Percentiles rank a stretch among this genome's conserved stretches.
phyloP scores from a whole-genome alignment of 1,140 invertebrate species.

The Drosophila nigromelanica region DNA sequence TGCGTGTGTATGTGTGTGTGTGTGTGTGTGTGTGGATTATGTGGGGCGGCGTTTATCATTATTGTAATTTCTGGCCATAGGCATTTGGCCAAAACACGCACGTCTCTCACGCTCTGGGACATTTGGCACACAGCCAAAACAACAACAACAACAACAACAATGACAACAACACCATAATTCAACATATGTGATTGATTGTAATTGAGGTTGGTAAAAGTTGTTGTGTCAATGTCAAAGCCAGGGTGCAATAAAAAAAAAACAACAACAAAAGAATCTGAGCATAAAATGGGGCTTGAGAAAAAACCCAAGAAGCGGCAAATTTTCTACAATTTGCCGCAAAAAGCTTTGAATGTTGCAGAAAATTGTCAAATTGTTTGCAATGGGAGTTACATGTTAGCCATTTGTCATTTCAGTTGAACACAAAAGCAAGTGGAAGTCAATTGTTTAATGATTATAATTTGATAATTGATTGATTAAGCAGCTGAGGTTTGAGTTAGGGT shows the following conservation, averaged over 20 bases:
- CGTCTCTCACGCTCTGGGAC: slow-evolving; percentile 27
- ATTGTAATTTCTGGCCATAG: slow-evolving; percentile 68
- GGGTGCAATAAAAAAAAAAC: slow-evolving; percentile 30
- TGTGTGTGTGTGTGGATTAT: background rate
- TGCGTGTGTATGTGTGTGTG: slow-evolving; percentile 5
- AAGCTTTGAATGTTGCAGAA: slow-evolving; percentile 31
- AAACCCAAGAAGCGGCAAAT: slow-evolving; percentile 42
- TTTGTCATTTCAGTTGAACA: slow-evolving; percentile 27
- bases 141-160: slow-evolving; percentile 27
- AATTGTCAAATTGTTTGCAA: slow-evolving; percentile 24
- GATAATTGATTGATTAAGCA: background rate
- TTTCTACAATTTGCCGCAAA: slow-evolving; percentile 28
- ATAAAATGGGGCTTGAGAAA: slow-evolving; percentile 35
- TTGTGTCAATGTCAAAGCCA: slow-evolving; percentile 71
- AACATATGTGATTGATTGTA: slow-evolving; percentile 78
- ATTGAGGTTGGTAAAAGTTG: slow-evolving; percentile 77
- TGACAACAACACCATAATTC: slow-evolving; percentile 37
- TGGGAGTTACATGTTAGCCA: background rate
- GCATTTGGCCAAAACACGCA: slow-evolving; percentile 52
- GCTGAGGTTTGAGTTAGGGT: background rate
- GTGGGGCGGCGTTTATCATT: slow-evolving; percentile 54
- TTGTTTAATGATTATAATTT: slow-evolving; percentile 5
- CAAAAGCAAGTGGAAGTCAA: background rate
- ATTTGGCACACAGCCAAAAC: slow-evolving; percentile 53
- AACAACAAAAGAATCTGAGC: slow-evolving; percentile 15